phyloP scores from a whole-genome alignment of 2,797 vertebrate genomes.

The Poeciliopsis presidionis region DNA sequence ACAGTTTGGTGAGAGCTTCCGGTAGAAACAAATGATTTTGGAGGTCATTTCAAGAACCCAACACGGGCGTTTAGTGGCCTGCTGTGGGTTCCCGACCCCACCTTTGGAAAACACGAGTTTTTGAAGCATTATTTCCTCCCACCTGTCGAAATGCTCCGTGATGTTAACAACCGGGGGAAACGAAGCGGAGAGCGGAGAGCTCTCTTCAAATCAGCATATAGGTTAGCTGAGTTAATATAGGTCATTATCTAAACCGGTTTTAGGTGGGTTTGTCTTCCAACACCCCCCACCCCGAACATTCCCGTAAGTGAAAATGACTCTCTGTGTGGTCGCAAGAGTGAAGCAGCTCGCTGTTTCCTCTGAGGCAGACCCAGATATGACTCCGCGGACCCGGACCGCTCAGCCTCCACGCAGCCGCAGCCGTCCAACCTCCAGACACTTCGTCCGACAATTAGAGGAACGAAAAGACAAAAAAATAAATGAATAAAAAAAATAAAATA shows the following conservation, averaged over 20 bases:
- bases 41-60: background rate
- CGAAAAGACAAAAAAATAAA: too few species aligned
- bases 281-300: slow-evolving; percentile 10
- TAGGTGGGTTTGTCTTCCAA: slow-evolving; percentile 18
- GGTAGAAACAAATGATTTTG: background rate
- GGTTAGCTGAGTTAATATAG: background rate
- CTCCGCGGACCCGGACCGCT: background rate
- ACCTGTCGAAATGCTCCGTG: background rate
- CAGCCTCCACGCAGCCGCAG: background rate
- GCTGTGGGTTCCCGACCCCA: background rate
- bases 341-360: slow-evolving; percentile 35
- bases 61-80: background rate
- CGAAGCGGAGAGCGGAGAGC: background rate
- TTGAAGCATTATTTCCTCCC: background rate
- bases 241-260: background rate
- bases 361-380: slow-evolving; percentile 50
- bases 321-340: slow-evolving; percentile 32
- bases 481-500: too few species aligned
- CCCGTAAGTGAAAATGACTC: slow-evolving; percentile 34
- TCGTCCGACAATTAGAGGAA: background rate
- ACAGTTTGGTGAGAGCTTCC: background rate
- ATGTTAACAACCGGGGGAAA: background rate
- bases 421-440: background rate
- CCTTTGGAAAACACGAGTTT: background rate
- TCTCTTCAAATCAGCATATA: background rate